Base-by-base conservation (phyloP, 1,140 invertebrate species). In the Chironomus striatipennis region DNA sequence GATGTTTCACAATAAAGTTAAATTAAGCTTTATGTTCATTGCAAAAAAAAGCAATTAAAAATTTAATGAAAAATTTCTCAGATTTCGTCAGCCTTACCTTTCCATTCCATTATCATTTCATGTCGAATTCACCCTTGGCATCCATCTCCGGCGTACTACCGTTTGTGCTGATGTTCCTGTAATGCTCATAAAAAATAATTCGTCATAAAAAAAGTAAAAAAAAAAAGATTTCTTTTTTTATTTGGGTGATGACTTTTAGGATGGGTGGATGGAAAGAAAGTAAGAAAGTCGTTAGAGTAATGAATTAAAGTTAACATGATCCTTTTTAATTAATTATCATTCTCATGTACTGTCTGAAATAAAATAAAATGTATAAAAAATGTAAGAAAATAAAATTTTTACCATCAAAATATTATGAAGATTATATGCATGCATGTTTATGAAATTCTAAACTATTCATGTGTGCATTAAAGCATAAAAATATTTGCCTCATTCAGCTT, bases 361-460 rank as follows among this genome's bases (percentile, higher is more conserved):
- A 15, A 34, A 34, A 34, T 34, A 34, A 34, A 57, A 57, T 47
- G 15, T 47, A 47, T 15, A 47, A 15, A 47, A 8, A 47, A 15
- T 8, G 43, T 47, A n/a, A 57, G 15, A n/a, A 57, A 12, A n/a
- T n/a, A 57, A 57, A 57, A 57, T 57, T 57, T 15, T 57, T 57
- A 34, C 1, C 47, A 57, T 57, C 47, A 70, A 70, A 70, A 21
- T 6, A 21, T 21, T 70, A 15, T 70, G 5, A 70, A 18, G 65
- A 18, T 12, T 57, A 20, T 70, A 20, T 21, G 65, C 47, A 12
- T 20, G 17, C 65, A 20, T 21, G 65, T 70, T 70, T 18, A 70
- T 70, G 65, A 70, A 70, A 70, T 70, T 70, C 65, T 70, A 70
- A 70, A 70, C 65, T 70, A 70, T 70, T 70, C 65, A 70, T 70